Base-by-base conservation (phyloP, 1,140 invertebrate species). In the Drosophila willistoni region DNA sequence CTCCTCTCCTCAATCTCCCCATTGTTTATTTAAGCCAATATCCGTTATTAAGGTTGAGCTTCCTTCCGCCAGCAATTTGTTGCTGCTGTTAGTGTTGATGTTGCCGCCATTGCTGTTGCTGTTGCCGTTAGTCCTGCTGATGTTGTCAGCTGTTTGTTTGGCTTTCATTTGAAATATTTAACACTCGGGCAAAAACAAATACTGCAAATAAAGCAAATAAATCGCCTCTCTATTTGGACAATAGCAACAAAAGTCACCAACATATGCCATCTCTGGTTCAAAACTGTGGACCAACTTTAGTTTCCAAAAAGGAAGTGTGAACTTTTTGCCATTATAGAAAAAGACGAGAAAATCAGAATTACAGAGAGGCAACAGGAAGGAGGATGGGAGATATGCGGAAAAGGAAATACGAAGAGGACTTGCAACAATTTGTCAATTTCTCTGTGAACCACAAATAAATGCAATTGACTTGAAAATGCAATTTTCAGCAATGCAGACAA, bases 1-100 rank as follows among this genome's bases (percentile, higher is more conserved):
- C 66, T 72, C 72, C 64, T 36, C 70, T 25, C 6, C 44, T 42
- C 13, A 54, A 60, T 25, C n/a, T 57, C 12, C 3, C 33, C 81
- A 84, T 87, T 87, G 85, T 87, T 87, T 89, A 87, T 87, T 84
- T 89, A 87, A 89, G 80, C 84, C 84, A 87, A 87, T 87, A 87
- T 87, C 84, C 84, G 84, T 81, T 87, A 87, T 89, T 87, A 84
- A 87, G 89, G 84, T 89, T 87, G 84, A 57, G 86, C 74, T 89
- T 87, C 84, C 84, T 87, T 89, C 84, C 84, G 81, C 68, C 66
- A 72, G 70, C 79, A 68, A 78, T 78, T 87, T 86, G 83, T 71
- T 73, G 61, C n/a, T 51, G 44, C 17, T n/a, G 14, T 47, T 17
- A 47, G 6, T 47, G 44, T 36, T 36, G 34, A 1, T 47, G 17